Percentiles rank a stretch among this genome's conserved stretches.
phyloP scores from a whole-genome alignment of 2,888 invertebrate species.

The Drosophila anomelani region DNA sequence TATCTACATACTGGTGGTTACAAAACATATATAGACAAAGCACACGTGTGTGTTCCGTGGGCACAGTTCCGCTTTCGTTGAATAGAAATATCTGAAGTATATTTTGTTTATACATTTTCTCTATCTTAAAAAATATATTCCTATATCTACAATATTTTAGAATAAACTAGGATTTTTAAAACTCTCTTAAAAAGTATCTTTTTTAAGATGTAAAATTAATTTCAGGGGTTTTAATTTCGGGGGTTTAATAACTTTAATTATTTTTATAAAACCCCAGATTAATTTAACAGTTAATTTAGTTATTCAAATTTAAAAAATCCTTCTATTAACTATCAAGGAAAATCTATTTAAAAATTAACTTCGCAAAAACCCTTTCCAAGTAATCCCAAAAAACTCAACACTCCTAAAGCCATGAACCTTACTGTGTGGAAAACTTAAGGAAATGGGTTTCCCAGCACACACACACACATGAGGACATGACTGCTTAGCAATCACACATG shows the following conservation, averaged over 20 bases:
- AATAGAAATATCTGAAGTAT: slow-evolving; percentile 13
- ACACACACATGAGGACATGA: slow-evolving; percentile 20
- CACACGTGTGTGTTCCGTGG: slow-evolving; percentile 17
- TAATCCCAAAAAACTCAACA: neutral
- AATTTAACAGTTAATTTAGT: too few species aligned
- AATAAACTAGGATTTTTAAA: too few species aligned
- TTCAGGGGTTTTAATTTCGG: too few species aligned
- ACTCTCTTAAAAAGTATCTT: too few species aligned
- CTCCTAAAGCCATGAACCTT: neutral
- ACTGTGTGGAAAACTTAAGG: slow-evolving; percentile 11
- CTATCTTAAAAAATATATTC: neutral
- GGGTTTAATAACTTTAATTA: too few species aligned
- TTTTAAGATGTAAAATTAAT: too few species aligned
- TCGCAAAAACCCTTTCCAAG: neutral
- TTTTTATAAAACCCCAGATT: too few species aligned
- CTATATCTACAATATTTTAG: too few species aligned
- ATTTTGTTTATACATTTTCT: neutral
- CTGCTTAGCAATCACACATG: slow-evolving; percentile 69
- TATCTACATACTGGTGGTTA: slow-evolving; percentile 17
- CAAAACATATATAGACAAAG: neutral
- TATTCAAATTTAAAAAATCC: too few species aligned
- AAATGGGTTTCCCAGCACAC: slow-evolving; percentile 7
- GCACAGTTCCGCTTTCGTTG: slow-evolving; percentile 9
- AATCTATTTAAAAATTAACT: too few species aligned
- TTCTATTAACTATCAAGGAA: too few species aligned